Percentiles rank a stretch among this genome's conserved stretches.
phyloP scores from a whole-genome alignment of 35 echinoderm and acorn worm genomes.

The Apostichopus californicus region DNA sequence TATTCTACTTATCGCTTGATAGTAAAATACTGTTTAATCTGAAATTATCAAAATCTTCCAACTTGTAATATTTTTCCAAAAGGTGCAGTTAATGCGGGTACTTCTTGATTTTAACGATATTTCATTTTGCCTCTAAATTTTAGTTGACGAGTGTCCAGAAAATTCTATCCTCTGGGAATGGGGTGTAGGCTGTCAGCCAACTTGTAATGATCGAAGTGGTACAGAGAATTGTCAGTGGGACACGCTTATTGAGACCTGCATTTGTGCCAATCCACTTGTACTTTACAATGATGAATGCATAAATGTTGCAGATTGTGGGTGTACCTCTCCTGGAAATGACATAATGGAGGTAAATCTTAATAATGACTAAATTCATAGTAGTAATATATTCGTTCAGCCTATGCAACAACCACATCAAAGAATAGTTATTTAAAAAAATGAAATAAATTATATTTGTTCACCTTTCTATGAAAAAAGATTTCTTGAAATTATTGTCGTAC shows the following conservation, averaged over 20 bases:
- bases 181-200: neutral
- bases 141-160: neutral
- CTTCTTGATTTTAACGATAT: too few relatives aligned
- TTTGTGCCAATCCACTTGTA: slow-evolving; percentile 3
- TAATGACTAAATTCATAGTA: neutral
- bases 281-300: slow-evolving; percentile 40
- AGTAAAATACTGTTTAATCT: too few relatives aligned
- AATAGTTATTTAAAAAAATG: too few relatives aligned
- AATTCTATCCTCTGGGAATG: neutral
- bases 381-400: neutral
- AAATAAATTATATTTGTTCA: too few relatives aligned
- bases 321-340: slow-evolving; percentile 1
- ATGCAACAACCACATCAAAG: too few relatives aligned
- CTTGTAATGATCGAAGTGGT: neutral
- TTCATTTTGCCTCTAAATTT: neutral
- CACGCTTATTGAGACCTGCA: slow-evolving; percentile 12
- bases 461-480: too few relatives aligned
- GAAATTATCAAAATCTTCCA: too few relatives aligned
- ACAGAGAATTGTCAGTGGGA: neutral
- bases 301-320: neutral
- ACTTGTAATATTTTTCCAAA: too few relatives aligned
- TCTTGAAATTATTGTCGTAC: too few relatives aligned
- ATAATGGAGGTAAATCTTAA: slow-evolving; percentile 5
- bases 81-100: too few relatives aligned
- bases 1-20: too few relatives aligned